Percentiles rank a stretch among this genome's conserved stretches.
Conservation (phyloP, 2,797 vertebrate genomes). For the Sardinella longiceps region DNA sequence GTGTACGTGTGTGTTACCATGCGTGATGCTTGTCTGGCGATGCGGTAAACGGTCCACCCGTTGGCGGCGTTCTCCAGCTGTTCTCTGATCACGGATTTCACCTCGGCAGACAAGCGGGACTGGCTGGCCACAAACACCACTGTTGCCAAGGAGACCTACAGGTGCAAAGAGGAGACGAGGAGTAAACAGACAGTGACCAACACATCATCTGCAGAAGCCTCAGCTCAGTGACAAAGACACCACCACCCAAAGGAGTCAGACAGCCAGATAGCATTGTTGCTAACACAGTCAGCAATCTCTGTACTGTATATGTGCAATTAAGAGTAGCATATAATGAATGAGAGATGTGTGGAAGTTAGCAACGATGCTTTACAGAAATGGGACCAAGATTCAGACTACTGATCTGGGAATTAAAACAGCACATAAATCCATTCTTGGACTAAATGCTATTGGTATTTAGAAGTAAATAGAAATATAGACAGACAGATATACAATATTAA, state of each 20-base stretch:
- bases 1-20: conserved; percentile 76
- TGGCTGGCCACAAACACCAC: conserved; percentile 98
- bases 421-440: too few relatives aligned
- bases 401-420: too few relatives aligned
- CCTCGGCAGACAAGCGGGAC: conserved; percentile 88
- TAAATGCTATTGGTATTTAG: too few relatives aligned
- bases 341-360: too few relatives aligned
- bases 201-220: not conserved
- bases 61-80: conserved; percentile 93
- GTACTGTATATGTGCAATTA: too few relatives aligned
- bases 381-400: too few relatives aligned
- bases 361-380: too few relatives aligned
- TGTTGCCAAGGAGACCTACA: conserved; percentile 93
- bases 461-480: too few relatives aligned
- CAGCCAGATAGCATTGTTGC: too few relatives aligned
- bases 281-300: too few relatives aligned
- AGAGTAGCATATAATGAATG: too few relatives aligned
- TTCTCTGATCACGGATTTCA: conserved; percentile 92
- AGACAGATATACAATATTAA: too few relatives aligned
- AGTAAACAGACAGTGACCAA: not conserved
- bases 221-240: not conserved
- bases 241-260: not conserved
- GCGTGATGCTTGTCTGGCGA: conserved; percentile 94
- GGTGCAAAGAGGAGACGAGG: conserved; percentile 23
- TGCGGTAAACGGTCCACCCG: conserved; percentile 96